A percentile compares a stretch with the other conserved stretches of the same genome.
phyloP scores from a whole-genome alignment of 2,797 vertebrate genomes.

The Somateria mollissima region DNA sequence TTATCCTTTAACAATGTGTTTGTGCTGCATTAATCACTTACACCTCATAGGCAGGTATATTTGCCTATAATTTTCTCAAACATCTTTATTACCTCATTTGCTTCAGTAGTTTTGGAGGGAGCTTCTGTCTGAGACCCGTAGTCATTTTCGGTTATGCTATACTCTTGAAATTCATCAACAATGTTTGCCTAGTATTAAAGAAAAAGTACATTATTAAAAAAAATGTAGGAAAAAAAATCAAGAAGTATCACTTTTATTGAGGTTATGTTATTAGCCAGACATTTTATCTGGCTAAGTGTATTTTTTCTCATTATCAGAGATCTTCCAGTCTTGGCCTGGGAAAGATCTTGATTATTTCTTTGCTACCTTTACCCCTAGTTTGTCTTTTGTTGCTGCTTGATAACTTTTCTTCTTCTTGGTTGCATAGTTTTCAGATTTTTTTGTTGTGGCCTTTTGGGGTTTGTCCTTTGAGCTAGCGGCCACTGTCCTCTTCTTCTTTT shows the following conservation, averaged over 20 bases:
- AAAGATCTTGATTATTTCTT: conserved; percentile 93
- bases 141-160: conserved; percentile 88
- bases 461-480: conserved; percentile 89
- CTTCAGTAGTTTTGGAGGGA: conserved; percentile 83
- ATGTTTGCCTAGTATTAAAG: conserved; percentile 87
- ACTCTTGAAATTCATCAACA: conserved; percentile 87
- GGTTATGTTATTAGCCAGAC: conserved; percentile 83
- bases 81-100: conserved; percentile 87
- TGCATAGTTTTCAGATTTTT: conserved; percentile 89
- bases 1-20: not conserved
- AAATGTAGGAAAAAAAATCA: conserved; percentile 14
- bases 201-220: conserved; percentile 56
- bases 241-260: conserved; percentile 61
- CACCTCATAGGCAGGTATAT: not conserved
- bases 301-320: conserved; percentile 88
- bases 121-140: conserved; percentile 89
- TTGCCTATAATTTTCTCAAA: not conserved
- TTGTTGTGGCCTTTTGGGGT: conserved; percentile 86
- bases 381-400: conserved; percentile 88
- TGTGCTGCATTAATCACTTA: not conserved
- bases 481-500: conserved; percentile 92
- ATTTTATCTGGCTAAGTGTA: conserved; percentile 84
- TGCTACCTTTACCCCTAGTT: conserved; percentile 92
- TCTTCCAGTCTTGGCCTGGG: conserved; percentile 84
- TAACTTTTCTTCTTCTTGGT: conserved; percentile 93